Base-by-base conservation (phyloP, 2,888 invertebrate species). In the Rugalucina vietnamica region DNA sequence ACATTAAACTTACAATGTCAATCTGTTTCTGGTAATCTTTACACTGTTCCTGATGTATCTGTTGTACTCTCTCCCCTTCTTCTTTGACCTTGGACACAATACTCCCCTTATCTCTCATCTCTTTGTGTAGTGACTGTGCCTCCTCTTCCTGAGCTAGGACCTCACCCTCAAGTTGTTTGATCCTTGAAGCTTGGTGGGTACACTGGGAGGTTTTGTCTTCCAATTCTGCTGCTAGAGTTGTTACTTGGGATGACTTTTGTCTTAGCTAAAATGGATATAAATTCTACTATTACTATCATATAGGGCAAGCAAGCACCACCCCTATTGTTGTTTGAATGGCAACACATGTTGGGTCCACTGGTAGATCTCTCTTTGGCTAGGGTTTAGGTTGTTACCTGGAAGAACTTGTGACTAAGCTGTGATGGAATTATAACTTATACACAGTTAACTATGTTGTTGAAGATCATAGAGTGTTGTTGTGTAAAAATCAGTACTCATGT, bases 21-120 rank as follows among this genome's bases (percentile, higher is more conserved):
- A 93, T 91, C 84, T 93, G 91, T 82, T 91, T 90, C 83, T 93
- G 91, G 76, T 90, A 91, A 37, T 93, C 92, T 36, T 82, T 76
- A 83, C 91, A 92, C 85, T 92, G 93, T 34, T 92, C 91, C 24
- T 84, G 81, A 74, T 93, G 92, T 43, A 91, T 75, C 34, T 90
- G 84, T 79, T 91, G 90, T 36, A 84, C 77, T 39, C 90, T 87
- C 29, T 91, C 90, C 8, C 81, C 78, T 8, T 84, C 86, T n/a
- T 80, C 82, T 27, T 81, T 77, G 29, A 83, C 76, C 21, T 83
- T 71, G 18, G 85, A 76, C 14, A 87, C 78, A 12, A 78, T 81
- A 29, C 81, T 79, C 24, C 87, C 79, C 71, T 86, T 86, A 27
- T 89, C 89, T 36, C 89, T 84, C 74, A 92, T 74, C 37, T 92